Conservation (phyloP, 2,113 vertebrate species). For the Marcusenius ussheri region DNA sequence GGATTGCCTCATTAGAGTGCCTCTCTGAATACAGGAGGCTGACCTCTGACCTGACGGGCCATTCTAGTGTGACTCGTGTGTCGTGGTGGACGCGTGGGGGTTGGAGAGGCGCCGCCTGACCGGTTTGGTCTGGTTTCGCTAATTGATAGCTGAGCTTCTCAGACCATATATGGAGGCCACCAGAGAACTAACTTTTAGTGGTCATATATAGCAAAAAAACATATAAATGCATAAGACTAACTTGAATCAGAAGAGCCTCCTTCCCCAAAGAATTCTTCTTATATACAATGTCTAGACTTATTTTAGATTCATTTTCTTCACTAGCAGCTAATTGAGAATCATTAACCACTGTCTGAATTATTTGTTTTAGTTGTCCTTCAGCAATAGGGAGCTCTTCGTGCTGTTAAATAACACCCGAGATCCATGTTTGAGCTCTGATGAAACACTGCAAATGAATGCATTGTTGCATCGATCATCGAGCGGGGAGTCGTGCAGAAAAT, state of each 20-base stretch:
- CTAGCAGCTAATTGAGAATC: neutral
- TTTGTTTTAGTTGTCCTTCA: neutral
- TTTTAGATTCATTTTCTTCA: neutral
- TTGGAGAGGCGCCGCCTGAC: neutral
- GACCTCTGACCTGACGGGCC: neutral
- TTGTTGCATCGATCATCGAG: neutral
- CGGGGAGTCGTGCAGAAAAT: neutral
- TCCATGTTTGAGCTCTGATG: neutral
- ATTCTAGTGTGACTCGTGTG: neutral
- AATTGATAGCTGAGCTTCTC: neutral
- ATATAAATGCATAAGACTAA: neutral
- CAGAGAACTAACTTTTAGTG: neutral
- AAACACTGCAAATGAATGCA: neutral
- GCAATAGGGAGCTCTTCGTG: neutral
- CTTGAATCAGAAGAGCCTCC: neutral
- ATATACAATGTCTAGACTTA: neutral
- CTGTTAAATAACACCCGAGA: neutral
- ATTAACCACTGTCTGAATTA: slow-evolving; percentile 5
- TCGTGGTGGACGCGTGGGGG: neutral
- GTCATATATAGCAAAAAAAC: neutral
- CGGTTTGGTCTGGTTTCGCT: neutral
- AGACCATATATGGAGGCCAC: neutral
- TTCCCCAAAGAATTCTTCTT: neutral
- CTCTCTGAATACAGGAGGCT: neutral
- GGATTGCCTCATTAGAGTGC: neutral